Conservation (phyloP, 2,888 invertebrate genomes). For the Rotaria macrura region DNA sequence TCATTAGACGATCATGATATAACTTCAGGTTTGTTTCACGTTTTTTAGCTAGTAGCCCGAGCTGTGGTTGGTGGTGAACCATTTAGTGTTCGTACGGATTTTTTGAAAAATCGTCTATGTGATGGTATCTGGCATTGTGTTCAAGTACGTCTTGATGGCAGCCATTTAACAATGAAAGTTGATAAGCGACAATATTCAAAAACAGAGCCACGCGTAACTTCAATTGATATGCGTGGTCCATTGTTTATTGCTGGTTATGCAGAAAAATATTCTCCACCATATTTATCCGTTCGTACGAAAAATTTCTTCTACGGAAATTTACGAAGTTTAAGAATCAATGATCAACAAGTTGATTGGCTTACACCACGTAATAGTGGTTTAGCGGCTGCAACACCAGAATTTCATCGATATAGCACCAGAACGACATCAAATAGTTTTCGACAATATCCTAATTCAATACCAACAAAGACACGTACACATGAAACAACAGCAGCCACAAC, state of each 20-base stretch:
- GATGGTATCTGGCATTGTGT: slow-evolving; percentile 9
- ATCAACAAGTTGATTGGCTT: neutral
- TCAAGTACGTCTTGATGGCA: neutral
- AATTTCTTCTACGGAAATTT: neutral
- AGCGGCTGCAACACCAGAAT: slow-evolving; percentile 2
- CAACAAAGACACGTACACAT: neutral
- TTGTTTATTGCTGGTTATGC: slow-evolving; percentile 7
- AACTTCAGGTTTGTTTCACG: neutral
- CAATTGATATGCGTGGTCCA: neutral
- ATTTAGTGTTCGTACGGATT: slow-evolving; percentile 10
- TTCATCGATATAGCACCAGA: neutral
- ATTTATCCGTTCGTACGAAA: neutral
- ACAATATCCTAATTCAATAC: neutral
- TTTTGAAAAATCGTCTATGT: neutral
- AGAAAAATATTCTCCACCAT: neutral
- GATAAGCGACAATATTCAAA: neutral
- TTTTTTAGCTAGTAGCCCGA: neutral
- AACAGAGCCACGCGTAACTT: neutral
- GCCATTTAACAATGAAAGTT: neutral
- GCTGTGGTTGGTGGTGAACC: neutral
- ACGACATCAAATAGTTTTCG: neutral
- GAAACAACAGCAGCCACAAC: neutral
- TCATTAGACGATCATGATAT: neutral
- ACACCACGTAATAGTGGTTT: neutral
- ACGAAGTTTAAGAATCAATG: neutral